A percentile compares a stretch with the other conserved stretches of the same genome.
Conservation (phyloP, 2,888 invertebrate species). For the Lasioglossum figueresi region DNA sequence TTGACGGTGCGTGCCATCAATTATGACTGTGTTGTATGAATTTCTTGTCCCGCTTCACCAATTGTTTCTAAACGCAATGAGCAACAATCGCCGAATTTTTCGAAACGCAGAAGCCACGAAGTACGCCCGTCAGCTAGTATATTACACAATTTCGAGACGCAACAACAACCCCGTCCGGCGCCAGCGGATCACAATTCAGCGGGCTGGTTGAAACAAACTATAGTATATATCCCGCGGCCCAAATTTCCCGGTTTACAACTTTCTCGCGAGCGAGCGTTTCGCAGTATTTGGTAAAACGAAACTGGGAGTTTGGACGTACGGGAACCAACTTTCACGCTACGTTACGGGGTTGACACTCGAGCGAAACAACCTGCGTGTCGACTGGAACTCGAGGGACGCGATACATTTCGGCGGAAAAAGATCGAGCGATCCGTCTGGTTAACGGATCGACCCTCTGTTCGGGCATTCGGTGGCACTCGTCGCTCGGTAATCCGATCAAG, state of each 20-base stretch:
- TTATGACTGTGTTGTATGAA: background rate
- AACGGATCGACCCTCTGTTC: background rate
- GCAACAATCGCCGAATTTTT: background rate
- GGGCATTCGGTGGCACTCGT: background rate
- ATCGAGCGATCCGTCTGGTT: slow-evolving; percentile 13
- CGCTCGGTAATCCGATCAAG: background rate
- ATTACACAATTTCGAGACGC: background rate
- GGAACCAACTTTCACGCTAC: slow-evolving; percentile 33
- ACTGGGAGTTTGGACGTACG: slow-evolving; percentile 22
- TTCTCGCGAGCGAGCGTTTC: slow-evolving; percentile 12
- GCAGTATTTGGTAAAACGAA: slow-evolving; percentile 37
- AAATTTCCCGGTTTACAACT: slow-evolving; percentile 22
- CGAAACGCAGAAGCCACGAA: background rate
- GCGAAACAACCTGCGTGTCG: slow-evolving; percentile 28
- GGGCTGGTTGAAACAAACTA: slow-evolving; percentile 28
- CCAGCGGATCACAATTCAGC: slow-evolving; percentile 11
- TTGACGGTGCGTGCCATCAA: background rate
- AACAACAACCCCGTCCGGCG: background rate
- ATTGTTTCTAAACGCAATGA: background rate
- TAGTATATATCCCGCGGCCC: background rate
- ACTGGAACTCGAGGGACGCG: slow-evolving; percentile 8
- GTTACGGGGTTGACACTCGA: slow-evolving; percentile 18
- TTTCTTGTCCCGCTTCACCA: background rate
- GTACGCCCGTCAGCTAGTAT: background rate
- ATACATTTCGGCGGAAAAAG: background rate